Conservation (phyloP, 2,113 vertebrate species). For the Eira barbara region DNA sequence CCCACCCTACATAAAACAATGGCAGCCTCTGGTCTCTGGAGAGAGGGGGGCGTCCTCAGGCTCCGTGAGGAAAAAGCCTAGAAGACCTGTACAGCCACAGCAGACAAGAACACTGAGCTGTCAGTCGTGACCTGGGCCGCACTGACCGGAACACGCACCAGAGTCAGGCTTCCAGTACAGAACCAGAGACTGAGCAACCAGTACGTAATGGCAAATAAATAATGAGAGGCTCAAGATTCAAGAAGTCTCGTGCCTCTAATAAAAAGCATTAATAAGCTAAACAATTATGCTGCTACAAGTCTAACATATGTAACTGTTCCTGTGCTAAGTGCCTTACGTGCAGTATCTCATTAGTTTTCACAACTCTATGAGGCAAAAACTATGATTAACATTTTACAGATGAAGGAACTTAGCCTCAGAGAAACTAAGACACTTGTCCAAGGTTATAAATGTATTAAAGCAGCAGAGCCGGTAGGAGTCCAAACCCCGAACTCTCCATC, state of each 20-base stretch:
- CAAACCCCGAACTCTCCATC: background rate
- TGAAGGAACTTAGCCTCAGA: constrained; percentile 33
- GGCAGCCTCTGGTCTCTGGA: background rate
- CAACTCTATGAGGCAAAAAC: constrained; percentile 8
- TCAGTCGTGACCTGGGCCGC: too few relatives aligned
- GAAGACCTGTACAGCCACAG: background rate
- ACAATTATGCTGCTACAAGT: background rate
- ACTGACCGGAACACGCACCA: background rate
- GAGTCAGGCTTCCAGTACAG: background rate
- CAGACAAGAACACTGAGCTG: background rate
- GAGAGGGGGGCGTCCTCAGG: background rate
- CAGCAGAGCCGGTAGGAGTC: background rate
- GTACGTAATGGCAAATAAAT: background rate
- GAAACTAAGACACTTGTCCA: constrained; percentile 27
- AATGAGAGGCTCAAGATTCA: background rate
- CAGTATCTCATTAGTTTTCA: background rate
- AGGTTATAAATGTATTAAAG: background rate
- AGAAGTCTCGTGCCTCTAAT: constrained; percentile 12
- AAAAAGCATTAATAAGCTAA: background rate
- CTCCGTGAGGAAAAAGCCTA: background rate
- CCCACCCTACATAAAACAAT: background rate
- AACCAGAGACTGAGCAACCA: background rate
- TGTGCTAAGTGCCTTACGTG: background rate
- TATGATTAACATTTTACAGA: constrained; percentile 38
- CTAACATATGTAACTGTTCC: background rate